Conservation (phyloP, 2,797 vertebrate genomes). For the Cyprinodon diabolis region DNA sequence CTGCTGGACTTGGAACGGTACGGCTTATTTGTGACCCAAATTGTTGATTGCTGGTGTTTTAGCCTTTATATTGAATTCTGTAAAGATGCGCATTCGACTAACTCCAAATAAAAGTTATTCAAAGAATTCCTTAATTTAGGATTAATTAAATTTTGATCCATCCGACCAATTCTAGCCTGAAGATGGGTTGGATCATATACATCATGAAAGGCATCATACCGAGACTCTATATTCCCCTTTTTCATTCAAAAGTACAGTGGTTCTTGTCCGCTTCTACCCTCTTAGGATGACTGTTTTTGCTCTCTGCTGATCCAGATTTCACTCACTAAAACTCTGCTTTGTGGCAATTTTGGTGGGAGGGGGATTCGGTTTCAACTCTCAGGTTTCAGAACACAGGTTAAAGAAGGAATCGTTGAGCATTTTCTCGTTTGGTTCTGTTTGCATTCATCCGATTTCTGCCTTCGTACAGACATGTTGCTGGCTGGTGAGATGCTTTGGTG, state of each 20-base stretch:
- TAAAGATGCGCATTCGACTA: neutral
- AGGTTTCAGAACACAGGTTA: conserved; percentile 1
- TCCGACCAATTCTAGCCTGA: neutral
- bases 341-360: neutral
- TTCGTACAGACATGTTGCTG: conserved; percentile 10
- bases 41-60: neutral
- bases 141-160: neutral
- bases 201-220: neutral
- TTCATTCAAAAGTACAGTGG: neutral
- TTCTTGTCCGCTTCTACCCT: neutral
- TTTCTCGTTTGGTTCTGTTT: neutral
- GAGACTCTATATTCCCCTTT: neutral
- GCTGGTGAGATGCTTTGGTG: conserved; percentile 30
- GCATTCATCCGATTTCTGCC: neutral
- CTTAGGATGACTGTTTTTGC: neutral
- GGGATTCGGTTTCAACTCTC: neutral
- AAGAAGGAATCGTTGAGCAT: neutral
- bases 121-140: neutral
- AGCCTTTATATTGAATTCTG: neutral
- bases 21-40: too few relatives aligned
- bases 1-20: neutral
- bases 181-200: neutral
- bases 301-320: neutral
- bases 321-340: neutral
- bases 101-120: too few relatives aligned